A percentile compares a stretch with the other conserved stretches of the same genome.
Conservation (phyloP, 2,113 vertebrate species). For the Halichoerus grypus region DNA sequence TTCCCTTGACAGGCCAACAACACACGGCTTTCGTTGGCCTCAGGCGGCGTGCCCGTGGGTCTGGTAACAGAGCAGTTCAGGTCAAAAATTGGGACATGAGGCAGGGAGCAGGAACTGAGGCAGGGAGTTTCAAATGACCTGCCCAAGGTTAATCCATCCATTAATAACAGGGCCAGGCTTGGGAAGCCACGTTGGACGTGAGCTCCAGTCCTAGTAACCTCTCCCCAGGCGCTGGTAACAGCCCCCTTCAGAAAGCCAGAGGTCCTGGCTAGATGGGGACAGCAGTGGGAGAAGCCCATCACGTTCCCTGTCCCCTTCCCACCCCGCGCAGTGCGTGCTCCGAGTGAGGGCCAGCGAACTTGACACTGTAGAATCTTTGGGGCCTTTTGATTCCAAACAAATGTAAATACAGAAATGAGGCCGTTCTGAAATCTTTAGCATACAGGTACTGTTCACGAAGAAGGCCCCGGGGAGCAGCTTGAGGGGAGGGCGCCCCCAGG, state of each 20-base stretch:
- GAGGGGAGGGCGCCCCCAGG: fast-evolving
- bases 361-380: no score
- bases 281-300: neutral
- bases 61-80: neutral
- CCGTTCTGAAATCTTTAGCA: neutral
- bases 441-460: neutral
- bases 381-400: neutral
- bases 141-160: neutral
- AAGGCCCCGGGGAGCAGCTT: neutral
- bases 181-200: neutral
- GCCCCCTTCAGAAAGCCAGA: neutral
- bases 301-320: fast-evolving
- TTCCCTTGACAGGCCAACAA: neutral
- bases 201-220: neutral
- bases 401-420: neutral
- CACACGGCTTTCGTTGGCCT: neutral
- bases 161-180: neutral
- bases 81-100: neutral
- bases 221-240: neutral
- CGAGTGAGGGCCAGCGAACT: no score
- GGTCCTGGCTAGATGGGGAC: fast-evolving
- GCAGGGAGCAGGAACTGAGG: neutral
- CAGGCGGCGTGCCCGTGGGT: neutral
- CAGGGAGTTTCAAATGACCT: neutral
- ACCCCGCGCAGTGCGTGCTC: neutral